These are phyloP conservation scores for Drosophila nr. fundita DNA, from an alignment of 2,888 invertebrate species.

Conservation along the genomic window DNA sequence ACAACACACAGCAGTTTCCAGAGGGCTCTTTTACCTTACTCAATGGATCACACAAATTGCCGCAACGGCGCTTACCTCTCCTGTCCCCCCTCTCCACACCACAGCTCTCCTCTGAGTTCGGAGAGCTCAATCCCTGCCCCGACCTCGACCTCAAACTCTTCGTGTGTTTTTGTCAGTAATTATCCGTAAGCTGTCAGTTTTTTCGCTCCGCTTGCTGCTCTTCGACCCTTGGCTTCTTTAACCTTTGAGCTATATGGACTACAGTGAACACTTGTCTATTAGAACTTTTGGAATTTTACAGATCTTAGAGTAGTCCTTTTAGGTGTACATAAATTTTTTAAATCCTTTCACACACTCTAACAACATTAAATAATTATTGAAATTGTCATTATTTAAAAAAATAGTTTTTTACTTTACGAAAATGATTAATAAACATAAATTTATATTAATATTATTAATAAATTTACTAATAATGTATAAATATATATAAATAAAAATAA, in stretches of 20 bases:
- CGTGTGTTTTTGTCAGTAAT: slow-evolving; percentile 67
- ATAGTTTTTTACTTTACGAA: too few species aligned
- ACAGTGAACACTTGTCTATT: not conserved
- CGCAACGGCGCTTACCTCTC: slow-evolving; percentile 52
- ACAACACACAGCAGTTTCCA: slow-evolving; percentile 24
- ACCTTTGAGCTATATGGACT: slow-evolving; percentile 27
- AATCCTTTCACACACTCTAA: not conserved
- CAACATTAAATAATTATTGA: too few species aligned
- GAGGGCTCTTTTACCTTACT: slow-evolving; percentile 50
- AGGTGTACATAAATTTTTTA: not conserved
- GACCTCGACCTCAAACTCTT: not conserved
- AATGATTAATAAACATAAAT: not conserved
- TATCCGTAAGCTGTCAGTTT: slow-evolving; percentile 81
- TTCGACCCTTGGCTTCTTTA: slow-evolving; percentile 25
- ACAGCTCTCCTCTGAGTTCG: not conserved
- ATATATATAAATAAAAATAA: not conserved
- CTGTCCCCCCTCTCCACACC: not conserved
- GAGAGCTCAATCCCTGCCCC: not conserved
- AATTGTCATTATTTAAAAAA: too few species aligned
- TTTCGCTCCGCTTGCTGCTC: slow-evolving; percentile 66
- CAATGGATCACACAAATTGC: slow-evolving; percentile 78
- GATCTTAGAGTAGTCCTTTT: not conserved
- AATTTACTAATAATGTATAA: not conserved
- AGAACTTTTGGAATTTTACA: not conserved
- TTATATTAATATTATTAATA: not conserved